phyloP scores from a whole-genome alignment of 2,797 vertebrate species.

The Eutrigla gurnardus region DNA sequence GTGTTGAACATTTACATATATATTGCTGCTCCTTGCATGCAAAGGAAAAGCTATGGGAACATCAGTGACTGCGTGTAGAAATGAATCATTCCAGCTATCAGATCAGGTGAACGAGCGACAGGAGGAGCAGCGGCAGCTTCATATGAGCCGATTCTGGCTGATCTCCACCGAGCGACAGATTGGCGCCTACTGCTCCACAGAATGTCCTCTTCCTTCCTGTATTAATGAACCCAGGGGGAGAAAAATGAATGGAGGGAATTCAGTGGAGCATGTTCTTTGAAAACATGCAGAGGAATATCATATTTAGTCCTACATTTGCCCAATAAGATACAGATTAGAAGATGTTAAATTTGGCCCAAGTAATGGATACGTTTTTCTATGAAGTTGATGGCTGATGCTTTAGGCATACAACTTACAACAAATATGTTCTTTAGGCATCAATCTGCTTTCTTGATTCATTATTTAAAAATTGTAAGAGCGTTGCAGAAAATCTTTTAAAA shows the following conservation, averaged over 20 bases:
- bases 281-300: conserved; percentile 43
- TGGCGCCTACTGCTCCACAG: conserved; percentile 79
- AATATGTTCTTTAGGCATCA: background rate
- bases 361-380: background rate
- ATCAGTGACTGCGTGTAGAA: conserved; percentile 40
- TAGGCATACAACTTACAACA: background rate
- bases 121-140: conserved; percentile 58
- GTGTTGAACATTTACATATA: conserved; percentile 71
- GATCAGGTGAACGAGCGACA: conserved; percentile 42
- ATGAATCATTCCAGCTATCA: conserved; percentile 52
- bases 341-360: background rate
- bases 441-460: background rate
- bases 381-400: background rate
- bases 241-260: conserved; percentile 70
- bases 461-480: background rate
- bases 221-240: conserved; percentile 67
- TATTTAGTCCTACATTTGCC: conserved; percentile 22
- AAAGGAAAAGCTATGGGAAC: conserved; percentile 45
- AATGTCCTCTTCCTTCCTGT: conserved; percentile 77
- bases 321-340: conserved; percentile 11
- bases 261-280: conserved; percentile 40
- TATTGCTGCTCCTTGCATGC: conserved; percentile 65
- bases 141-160: conserved; percentile 69
- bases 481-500: background rate
- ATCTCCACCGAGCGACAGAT: conserved; percentile 80